Evolutionary conservation across 2,797 vertebrate genomes (phyloP).

Genomic region (Tragelaphus eurycerus): DNA sequence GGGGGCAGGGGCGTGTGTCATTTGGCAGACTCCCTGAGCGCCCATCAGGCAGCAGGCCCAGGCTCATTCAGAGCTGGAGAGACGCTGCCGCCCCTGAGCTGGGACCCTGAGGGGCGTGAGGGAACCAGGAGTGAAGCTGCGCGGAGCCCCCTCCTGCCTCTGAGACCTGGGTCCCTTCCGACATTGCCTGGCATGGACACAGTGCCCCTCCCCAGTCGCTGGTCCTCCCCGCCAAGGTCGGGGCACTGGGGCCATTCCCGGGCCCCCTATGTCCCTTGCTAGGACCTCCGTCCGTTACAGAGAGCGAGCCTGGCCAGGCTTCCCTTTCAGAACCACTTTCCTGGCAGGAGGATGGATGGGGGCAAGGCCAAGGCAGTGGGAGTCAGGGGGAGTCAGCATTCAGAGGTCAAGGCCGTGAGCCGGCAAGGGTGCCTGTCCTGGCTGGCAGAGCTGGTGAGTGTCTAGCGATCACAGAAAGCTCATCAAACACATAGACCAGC

Average conservation of each 20-base stretch:
- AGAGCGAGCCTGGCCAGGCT: not conserved
- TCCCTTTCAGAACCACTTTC: too few relatives aligned
- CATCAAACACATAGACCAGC: fast-evolving
- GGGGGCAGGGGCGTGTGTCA: fast-evolving
- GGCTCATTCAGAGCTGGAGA: not conserved
- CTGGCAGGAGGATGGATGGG: fast-evolving
- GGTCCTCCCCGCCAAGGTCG: not conserved
- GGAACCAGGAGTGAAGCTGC: too few relatives aligned
- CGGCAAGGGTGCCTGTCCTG: fast-evolving
- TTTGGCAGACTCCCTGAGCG: fast-evolving
- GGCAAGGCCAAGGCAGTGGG: fast-evolving
- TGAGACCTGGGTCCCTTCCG: fast-evolving
- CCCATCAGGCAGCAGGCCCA: fast-evolving
- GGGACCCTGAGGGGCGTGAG: not conserved
- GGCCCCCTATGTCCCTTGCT: fast-evolving
- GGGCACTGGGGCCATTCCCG: not conserved
- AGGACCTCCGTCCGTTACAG: not conserved
- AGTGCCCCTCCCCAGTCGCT: fast-evolving
- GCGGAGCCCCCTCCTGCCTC: fast-evolving
- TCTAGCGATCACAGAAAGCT: not conserved
- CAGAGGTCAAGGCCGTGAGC: not conserved
- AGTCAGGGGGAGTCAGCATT: not conserved
- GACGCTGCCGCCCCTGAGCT: fast-evolving
- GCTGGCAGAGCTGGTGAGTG: not conserved
- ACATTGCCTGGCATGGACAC: fast-evolving